A percentile compares a stretch with the other conserved stretches of the same genome.
Evolutionary conservation across 2,888 invertebrate species (phyloP).

Genomic region (Cancer borealis): DNA sequence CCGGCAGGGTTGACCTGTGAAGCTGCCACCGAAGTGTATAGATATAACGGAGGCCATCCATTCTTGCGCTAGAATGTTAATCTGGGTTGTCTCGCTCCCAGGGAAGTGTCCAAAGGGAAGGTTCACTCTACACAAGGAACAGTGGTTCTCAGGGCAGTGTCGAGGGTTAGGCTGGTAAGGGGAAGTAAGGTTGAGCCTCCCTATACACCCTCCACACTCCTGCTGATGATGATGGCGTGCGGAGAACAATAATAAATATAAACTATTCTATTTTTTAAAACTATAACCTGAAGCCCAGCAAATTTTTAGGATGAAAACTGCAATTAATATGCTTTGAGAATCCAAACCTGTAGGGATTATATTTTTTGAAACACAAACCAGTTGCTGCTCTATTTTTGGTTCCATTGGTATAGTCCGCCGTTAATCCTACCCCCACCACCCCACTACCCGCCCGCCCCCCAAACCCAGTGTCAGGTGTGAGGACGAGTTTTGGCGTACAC

Average conservation of each 20-base stretch:
- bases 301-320: neutral
- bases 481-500: neutral
- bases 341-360: neutral
- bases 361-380: neutral
- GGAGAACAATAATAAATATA: neutral
- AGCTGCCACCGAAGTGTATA: neutral
- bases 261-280: neutral
- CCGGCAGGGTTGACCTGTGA: neutral
- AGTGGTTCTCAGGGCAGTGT: neutral
- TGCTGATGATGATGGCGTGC: neutral
- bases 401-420: neutral
- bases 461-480: neutral
- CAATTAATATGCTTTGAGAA: neutral
- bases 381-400: slow-evolving; percentile 12
- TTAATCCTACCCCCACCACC: neutral
- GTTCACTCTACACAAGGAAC: neutral
- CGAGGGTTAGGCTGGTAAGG: neutral
- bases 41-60: neutral
- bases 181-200: neutral
- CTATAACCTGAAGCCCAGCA: neutral
- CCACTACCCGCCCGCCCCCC: neutral
- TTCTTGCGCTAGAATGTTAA: slow-evolving; percentile 10
- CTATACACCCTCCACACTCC: neutral
- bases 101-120: neutral
- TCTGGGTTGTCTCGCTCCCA: neutral